These are phyloP conservation scores for Papilio aristodemus DNA, from an alignment of 1,140 invertebrate species.

Conservation along the genomic window DNA sequence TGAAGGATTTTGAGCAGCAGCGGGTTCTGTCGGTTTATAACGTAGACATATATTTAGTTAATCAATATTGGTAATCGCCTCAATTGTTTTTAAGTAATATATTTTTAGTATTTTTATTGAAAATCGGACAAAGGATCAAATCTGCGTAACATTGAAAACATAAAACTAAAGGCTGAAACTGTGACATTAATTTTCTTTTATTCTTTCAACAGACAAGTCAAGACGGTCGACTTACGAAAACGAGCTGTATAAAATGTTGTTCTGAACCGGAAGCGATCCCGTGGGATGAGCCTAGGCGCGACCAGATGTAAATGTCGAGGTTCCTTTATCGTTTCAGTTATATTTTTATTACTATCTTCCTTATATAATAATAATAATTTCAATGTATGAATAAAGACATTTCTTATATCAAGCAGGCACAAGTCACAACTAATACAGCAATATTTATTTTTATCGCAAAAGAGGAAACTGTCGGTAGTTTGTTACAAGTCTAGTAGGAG, in stretches of 20 bases:
- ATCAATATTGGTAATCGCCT: no score
- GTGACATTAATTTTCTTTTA: conserved; percentile 14
- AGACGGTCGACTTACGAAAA: conserved; percentile 5
- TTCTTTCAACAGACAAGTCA: not conserved
- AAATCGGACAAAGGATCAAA: no score
- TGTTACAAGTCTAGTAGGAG: not conserved
- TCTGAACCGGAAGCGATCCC: conserved; percentile 10
- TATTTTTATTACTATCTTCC: not conserved
- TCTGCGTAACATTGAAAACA: not conserved
- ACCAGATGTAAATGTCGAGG: not conserved
- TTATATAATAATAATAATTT: not conserved
- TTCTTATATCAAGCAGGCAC: no score
- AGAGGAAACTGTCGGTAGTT: not conserved
- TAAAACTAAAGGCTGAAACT: not conserved
- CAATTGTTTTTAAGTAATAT: no score
- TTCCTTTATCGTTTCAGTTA: conserved; percentile 1
- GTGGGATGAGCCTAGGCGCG: conserved; percentile 2
- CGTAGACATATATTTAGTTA: no score
- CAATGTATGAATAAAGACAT: no score
- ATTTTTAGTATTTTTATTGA: no score
- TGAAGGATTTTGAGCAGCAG: no score
- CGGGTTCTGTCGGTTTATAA: no score
- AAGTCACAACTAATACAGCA: not conserved
- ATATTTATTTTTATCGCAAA: not conserved
- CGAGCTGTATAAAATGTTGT: conserved; percentile 9